Evolutionary conservation across 2,888 invertebrate species (phyloP).

Genomic region (Tachina fera): DNA sequence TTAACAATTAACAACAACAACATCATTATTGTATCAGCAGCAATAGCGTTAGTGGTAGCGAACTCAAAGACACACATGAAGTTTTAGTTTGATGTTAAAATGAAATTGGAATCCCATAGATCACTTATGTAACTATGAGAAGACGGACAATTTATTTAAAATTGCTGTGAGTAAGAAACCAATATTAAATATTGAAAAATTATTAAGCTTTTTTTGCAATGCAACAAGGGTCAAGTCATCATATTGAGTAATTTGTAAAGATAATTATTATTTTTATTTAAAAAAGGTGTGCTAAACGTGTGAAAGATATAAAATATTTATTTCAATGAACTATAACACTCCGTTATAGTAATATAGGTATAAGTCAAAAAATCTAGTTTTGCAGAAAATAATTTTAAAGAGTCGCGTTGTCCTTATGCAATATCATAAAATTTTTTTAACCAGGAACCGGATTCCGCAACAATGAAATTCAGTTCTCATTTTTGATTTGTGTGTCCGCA

Average conservation of each 20-base stretch:
- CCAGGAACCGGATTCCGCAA: no score
- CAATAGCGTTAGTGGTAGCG: neutral
- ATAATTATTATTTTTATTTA: neutral
- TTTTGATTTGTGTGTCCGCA: no score
- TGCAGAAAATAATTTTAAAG: no score
- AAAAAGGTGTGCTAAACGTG: constrained; percentile 58
- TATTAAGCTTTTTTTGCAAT: constrained; percentile 19
- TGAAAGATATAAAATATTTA: constrained; percentile 40
- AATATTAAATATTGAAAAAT: constrained; percentile 22
- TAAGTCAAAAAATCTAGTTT: no score
- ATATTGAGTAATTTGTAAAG: constrained; percentile 35
- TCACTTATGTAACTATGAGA: neutral
- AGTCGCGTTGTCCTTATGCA: no score
- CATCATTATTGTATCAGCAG: neutral
- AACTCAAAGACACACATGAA: constrained; percentile 7
- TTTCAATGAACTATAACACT: no score
- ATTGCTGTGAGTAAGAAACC: constrained; percentile 6
- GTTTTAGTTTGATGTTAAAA: constrained; percentile 5
- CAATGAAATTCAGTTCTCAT: no score
- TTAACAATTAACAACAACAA: constrained; percentile 22
- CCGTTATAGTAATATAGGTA: no score
- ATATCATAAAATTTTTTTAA: no score
- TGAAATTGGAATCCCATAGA: constrained; percentile 28
- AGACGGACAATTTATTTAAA: constrained; percentile 9
- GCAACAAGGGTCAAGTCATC: constrained; percentile 46